Conservation (phyloP, 2,888 invertebrate genomes). For the Neuroscelio doddi region DNA sequence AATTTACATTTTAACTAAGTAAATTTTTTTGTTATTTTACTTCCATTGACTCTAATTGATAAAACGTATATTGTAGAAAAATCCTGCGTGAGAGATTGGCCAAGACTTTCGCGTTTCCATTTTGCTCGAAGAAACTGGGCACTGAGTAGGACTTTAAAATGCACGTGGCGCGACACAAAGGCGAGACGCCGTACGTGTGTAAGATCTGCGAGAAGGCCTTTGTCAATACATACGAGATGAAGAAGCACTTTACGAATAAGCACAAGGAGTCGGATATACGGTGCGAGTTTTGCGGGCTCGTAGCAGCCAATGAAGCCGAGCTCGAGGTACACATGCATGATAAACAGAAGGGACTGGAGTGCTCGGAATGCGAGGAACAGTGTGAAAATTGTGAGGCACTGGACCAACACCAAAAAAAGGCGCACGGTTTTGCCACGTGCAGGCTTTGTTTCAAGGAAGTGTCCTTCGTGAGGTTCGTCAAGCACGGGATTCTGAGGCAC, state of each 20-base stretch:
- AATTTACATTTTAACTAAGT: no score
- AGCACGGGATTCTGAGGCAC: slow-evolving; percentile 52
- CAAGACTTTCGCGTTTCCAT: slow-evolving; percentile 60
- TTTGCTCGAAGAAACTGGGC: slow-evolving; percentile 63
- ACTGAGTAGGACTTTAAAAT: slow-evolving; percentile 67
- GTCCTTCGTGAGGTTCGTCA: slow-evolving; percentile 30
- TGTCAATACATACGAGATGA: slow-evolving; percentile 58
- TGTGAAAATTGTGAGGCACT: slow-evolving; percentile 44
- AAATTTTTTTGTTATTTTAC: no score
- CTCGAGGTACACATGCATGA: slow-evolving; percentile 49
- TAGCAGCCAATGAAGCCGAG: slow-evolving; percentile 38
- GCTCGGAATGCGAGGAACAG: slow-evolving; percentile 48
- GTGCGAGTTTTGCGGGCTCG: slow-evolving; percentile 47
- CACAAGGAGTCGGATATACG: slow-evolving; percentile 53
- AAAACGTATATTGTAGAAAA: slow-evolving; percentile 34
- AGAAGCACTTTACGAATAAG: slow-evolving; percentile 55
- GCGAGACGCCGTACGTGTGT: slow-evolving; percentile 59
- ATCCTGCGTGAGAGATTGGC: slow-evolving; percentile 13
- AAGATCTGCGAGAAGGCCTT: slow-evolving; percentile 59
- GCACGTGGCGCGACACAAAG: slow-evolving; percentile 63
- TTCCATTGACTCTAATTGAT: no score
- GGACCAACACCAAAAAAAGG: slow-evolving; percentile 47
- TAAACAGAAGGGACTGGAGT: slow-evolving; percentile 37
- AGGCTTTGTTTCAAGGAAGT: slow-evolving; percentile 41
- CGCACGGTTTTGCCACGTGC: slow-evolving; percentile 48